These are phyloP conservation scores for Watsonalla cultraria DNA, from an alignment of 2,888 invertebrate genomes.

Conservation along the genomic window DNA sequence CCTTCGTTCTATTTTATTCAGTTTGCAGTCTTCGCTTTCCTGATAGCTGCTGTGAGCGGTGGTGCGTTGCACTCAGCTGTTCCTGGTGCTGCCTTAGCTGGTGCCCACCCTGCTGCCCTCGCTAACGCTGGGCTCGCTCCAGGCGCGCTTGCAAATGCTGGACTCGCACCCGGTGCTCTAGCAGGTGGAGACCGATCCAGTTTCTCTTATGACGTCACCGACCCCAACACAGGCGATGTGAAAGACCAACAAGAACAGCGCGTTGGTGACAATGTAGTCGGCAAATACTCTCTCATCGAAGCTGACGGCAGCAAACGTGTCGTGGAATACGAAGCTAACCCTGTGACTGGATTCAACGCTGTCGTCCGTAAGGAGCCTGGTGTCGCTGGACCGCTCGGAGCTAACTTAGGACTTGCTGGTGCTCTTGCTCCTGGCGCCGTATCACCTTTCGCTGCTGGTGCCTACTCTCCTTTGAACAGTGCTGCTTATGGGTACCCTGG, in stretches of 20 bases:
- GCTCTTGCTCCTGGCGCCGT: conserved; percentile 17
- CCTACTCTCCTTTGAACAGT: conserved; percentile 28
- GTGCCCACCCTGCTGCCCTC: conserved; percentile 63
- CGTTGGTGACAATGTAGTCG: conserved; percentile 79
- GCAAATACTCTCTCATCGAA: conserved; percentile 63
- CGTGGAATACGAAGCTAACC: conserved; percentile 74
- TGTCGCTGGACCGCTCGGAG: conserved; percentile 28
- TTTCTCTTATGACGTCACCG: conserved; percentile 57
- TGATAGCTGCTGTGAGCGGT: conserved; percentile 38
- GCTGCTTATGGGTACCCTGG: conserved; percentile 42
- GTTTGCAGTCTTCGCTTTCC: conserved; percentile 42
- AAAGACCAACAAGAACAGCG: conserved; percentile 78
- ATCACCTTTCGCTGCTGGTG: conserved; percentile 18
- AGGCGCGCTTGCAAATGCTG: conserved; percentile 51
- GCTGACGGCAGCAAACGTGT: conserved; percentile 79
- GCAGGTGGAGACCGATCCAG: conserved; percentile 37
- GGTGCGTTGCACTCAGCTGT: conserved; percentile 30
- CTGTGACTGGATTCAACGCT: conserved; percentile 52
- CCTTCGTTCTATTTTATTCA: conserved; percentile 28
- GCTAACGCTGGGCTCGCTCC: conserved; percentile 37
- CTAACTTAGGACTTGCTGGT: conserved; percentile 21
- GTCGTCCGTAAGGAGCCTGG: conserved; percentile 51
- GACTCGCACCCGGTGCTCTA: conserved; percentile 73
- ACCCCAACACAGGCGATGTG: conserved; percentile 55
- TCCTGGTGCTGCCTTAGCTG: conserved; percentile 56